These are phyloP conservation scores for Miniopterus natalensis DNA, from an alignment of 2,113 vertebrate genomes.

Conservation along the genomic window DNA sequence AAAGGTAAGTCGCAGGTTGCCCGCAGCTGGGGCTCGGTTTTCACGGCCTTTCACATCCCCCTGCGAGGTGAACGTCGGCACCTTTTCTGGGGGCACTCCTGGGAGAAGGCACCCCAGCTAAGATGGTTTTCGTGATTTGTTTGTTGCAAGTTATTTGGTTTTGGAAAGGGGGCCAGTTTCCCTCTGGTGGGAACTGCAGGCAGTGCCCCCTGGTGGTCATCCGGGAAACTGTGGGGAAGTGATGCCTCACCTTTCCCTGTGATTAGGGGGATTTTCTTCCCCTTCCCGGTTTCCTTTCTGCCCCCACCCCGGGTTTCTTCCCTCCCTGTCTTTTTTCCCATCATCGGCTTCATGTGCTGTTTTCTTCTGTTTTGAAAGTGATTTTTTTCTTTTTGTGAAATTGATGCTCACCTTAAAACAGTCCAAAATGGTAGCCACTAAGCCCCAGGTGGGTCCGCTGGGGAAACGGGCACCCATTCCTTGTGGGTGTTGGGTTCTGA, in stretches of 20 bases:
- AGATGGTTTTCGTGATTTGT: background rate
- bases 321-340: background rate
- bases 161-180: background rate
- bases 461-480: background rate
- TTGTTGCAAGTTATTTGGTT: background rate
- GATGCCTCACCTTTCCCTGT: background rate
- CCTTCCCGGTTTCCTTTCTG: background rate
- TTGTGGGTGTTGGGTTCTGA: background rate
- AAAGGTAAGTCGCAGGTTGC: slow-evolving; percentile 89
- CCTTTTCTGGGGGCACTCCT: background rate
- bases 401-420: background rate
- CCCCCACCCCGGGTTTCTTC: background rate
- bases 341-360: background rate
- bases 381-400: slow-evolving; percentile 29
- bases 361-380: background rate
- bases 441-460: background rate
- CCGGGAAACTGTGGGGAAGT: background rate
- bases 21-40: accelerated
- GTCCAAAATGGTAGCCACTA: background rate
- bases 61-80: background rate
- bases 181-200: background rate
- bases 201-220: slow-evolving; percentile 52
- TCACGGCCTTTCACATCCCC: background rate
- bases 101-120: background rate
- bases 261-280: background rate